phyloP scores from a whole-genome alignment of 2,888 invertebrate species.

The Spilarctia lutea region DNA sequence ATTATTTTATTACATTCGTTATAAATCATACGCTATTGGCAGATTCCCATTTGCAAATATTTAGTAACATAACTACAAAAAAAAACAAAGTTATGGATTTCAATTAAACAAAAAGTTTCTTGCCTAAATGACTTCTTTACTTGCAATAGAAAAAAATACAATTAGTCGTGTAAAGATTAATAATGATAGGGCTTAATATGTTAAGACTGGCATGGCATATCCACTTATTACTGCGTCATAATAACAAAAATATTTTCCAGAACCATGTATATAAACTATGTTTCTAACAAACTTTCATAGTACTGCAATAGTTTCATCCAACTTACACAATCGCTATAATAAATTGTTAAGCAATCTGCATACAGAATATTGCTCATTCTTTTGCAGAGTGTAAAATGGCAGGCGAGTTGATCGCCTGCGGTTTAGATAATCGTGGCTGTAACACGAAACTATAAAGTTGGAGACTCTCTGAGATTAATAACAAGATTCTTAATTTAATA shows the following conservation, averaged over 20 bases:
- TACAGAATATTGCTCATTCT: slow-evolving; percentile 24
- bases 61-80: no score
- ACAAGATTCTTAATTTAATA: background rate
- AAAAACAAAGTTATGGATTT: no score
- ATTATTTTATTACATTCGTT: background rate
- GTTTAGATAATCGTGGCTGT: slow-evolving; percentile 41
- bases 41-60: background rate
- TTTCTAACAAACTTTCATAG: slow-evolving; percentile 21
- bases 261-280: background rate
- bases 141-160: no score
- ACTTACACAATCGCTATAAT: slow-evolving; percentile 23
- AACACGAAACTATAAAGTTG: slow-evolving; percentile 33
- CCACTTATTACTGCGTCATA: background rate
- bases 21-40: background rate
- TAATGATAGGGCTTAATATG: no score
- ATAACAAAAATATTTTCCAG: background rate
- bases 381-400: slow-evolving; percentile 40
- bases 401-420: slow-evolving; percentile 36
- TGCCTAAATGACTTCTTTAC: no score
- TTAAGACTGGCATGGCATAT: no score
- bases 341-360: slow-evolving; percentile 26
- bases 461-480: slow-evolving; percentile 9
- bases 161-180: no score
- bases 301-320: slow-evolving; percentile 28
- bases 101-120: no score